phyloP scores from a whole-genome alignment of 2,888 invertebrate genomes.

The Clanis bilineata region DNA sequence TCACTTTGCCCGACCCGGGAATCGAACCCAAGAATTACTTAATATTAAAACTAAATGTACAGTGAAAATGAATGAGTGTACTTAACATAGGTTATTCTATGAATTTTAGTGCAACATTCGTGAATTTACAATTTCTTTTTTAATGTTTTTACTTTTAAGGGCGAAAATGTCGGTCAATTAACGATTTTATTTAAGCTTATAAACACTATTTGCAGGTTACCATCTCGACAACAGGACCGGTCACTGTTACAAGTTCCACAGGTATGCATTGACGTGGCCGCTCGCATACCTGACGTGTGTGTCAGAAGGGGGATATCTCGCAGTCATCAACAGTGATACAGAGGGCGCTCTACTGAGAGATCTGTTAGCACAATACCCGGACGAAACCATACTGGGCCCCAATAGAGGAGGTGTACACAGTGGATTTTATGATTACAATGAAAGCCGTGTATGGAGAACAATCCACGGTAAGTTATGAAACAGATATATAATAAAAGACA shows the following conservation, averaged over 20 bases:
- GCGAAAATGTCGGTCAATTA: no score
- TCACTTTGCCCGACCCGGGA: no score
- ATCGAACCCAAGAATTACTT: no score
- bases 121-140: no score
- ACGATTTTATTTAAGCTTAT: no score
- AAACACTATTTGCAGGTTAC: not conserved
- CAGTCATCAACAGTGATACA: not conserved
- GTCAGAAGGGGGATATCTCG: not conserved
- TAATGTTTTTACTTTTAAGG: no score
- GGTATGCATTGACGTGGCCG: not conserved
- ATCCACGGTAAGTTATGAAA: not conserved
- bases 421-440: not conserved
- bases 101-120: no score
- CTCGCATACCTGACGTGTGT: not conserved
- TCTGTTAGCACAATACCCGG: not conserved
- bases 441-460: not conserved
- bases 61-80: no score
- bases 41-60: no score
- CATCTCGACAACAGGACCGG: not conserved
- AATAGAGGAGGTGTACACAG: no score
- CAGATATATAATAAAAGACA: not conserved
- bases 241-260: conserved; percentile 2
- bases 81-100: no score
- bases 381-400: not conserved
- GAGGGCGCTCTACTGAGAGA: not conserved